Base-by-base conservation (phyloP, 2,797 vertebrate genomes). In the Chrysocyon brachyurus region DNA sequence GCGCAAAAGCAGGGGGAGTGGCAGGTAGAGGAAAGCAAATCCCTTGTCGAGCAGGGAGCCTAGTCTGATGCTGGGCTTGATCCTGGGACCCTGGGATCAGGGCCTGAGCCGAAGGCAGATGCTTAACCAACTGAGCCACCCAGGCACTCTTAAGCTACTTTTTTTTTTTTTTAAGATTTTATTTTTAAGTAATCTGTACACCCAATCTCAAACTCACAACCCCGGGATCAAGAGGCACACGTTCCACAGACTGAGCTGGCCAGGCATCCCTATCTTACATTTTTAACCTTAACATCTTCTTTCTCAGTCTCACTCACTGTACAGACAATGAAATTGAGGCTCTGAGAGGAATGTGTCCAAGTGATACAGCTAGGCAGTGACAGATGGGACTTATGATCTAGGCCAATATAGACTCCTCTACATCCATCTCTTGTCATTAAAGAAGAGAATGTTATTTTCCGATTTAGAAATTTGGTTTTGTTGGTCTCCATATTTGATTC, bases 401-500 rank as follows among this genome's bases (percentile, higher is more conserved):
- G 79, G 56, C 79, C 79, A 77, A 6, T 57, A 14, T 6, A 64
- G 68, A 26, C 24, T 46, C 26, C 2, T 16, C 26, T 56, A 1
- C 5, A 7, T 31, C 78, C 28, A 49, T 78, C 57, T 83, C 36
- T 68, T 54, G 40, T 82, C 22, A n/a, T 89, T 52, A 33, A 3
- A 21, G 6, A 82, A 8, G 68, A 70, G 46, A 95, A 26, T n/a
- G 59, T 59, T 46, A 14, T n/a, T 89, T 87, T 91, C 64, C 6
- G 31, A 9, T 79, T 64, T 68, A 73, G 91, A 82, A 72, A 77
- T 57, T 78, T 90, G 54, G 61, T 64, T 59, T 95, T 66, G 6
- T 95, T 77, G 70, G 28, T 82, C 40, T 95, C 31, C 24, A 4
- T 68, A 81, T 70, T 84, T 83, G 77, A 85, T 79, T 49, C 75